Conservation (phyloP, 2,888 invertebrate species). For the Dynastes maya region DNA sequence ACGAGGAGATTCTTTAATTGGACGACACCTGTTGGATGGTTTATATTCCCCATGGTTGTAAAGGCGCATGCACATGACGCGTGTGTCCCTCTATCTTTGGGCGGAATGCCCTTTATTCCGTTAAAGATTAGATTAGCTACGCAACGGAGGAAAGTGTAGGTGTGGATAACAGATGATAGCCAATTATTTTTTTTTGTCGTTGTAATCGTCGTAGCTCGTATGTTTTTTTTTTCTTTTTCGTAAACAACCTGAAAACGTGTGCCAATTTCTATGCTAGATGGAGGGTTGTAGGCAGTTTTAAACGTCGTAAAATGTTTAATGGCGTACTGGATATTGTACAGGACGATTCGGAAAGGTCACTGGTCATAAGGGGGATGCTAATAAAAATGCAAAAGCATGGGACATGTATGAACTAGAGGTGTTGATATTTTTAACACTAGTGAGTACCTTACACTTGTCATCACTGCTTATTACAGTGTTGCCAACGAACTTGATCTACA, state of each 20-base stretch:
- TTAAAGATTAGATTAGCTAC: constrained; percentile 11
- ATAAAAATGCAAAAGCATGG: too few species aligned
- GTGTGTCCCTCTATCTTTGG: constrained; percentile 4
- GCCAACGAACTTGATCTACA: too few species aligned
- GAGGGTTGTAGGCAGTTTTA: background rate
- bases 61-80: constrained; percentile 1
- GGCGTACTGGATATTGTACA: too few species aligned
- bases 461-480: too few species aligned
- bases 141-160: constrained; percentile 3
- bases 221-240: background rate
- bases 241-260: constrained; percentile 3
- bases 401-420: background rate
- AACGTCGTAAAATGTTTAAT: background rate
- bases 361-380: too few species aligned
- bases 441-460: too few species aligned
- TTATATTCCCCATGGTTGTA: background rate
- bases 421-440: background rate
- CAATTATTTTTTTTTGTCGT: constrained; percentile 11
- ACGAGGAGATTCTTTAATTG: constrained; percentile 29
- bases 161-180: constrained; percentile 20
- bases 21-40: constrained; percentile 20
- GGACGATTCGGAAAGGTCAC: too few species aligned
- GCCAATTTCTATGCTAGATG: background rate
- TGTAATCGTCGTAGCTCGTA: background rate
- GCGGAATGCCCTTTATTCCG: constrained; percentile 1